Evolutionary conservation across 2,797 vertebrate genomes (phyloP), one percentile per base, ranked within the genome.

Genomic region (Geotrypetes seraphini): DNA sequence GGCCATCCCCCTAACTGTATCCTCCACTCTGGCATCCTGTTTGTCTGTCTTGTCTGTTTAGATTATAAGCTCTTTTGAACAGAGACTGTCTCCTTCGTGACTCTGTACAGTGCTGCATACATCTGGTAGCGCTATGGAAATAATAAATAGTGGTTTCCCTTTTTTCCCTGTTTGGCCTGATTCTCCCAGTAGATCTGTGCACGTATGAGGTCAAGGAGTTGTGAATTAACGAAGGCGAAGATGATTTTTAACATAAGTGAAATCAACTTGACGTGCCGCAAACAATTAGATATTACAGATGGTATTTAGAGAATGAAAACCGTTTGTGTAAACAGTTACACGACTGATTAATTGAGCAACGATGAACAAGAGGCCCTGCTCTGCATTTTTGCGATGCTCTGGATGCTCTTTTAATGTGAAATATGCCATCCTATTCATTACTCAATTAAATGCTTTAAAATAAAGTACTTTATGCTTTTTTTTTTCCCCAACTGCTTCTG

Each of bases 271-370:
- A 58, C 47, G 27, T 42, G 43, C 41, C 59, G 48, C 43, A 41
- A 58, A 36, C 47, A 62, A 64, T 66, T 50, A 67, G 63, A 76
- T 68, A 50, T 60, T 63, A 54, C 41, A 56, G 51, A 52, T 70
- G 55, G 66, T 63, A 58, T 48, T 21, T 37, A 34, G 41, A 35
- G 46, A 60, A 34, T 58, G 36, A 63, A 63, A 71, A 69, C 53
- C 62, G 65, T 64, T 62, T 57, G 57, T 61, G 61, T 63, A 52
- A 44, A 59, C 40, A 43, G 44, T 59, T 70, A 51, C 64, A 50
- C 44, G 44, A 54, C 49, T 39, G 43, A 63, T 75, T 64, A 72
- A 72, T 60, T 63, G 67, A 60, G 50, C 40, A 41, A 51, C 43
- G 45, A 54, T 16, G 7, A 71, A 55, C 26, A 57, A 54, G 47